Evolutionary conservation across 1,140 invertebrate genomes (phyloP).

Genomic region (Aphidius ervi): DNA sequence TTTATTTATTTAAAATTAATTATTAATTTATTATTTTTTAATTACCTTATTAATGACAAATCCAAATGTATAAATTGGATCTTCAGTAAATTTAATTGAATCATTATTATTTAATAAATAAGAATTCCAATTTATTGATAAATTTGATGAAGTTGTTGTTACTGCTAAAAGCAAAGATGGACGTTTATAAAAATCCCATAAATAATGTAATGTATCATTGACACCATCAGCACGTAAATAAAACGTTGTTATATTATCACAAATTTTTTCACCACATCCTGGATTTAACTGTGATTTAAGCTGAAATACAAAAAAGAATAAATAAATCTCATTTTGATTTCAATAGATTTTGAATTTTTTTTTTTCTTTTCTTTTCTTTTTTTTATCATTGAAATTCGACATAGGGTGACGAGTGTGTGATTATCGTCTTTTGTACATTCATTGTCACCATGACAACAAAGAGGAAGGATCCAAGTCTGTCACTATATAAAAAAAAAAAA

Average conservation of each 20-base stretch:
- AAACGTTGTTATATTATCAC: slow-evolving; percentile 43
- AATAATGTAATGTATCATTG: slow-evolving; percentile 56
- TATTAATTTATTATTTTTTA: too few species aligned
- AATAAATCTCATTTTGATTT: background rate
- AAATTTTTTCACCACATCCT: slow-evolving; percentile 35
- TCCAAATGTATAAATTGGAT: slow-evolving; percentile 54
- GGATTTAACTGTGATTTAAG: slow-evolving; percentile 39
- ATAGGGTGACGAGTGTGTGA: background rate
- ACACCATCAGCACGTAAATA: slow-evolving; percentile 53
- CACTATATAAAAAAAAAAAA: background rate
- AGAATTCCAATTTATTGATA: slow-evolving; percentile 52
- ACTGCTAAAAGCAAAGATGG: slow-evolving; percentile 55
- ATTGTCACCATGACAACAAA: slow-evolving; percentile 17
- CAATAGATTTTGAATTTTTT: background rate
- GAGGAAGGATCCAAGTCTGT: background rate
- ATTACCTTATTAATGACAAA: slow-evolving; percentile 55
- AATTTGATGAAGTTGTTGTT: slow-evolving; percentile 42
- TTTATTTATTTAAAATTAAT: too few species aligned
- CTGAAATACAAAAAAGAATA: slow-evolving; percentile 29
- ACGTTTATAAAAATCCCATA: slow-evolving; percentile 59
- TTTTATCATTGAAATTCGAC: background rate
- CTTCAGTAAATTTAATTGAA: slow-evolving; percentile 49
- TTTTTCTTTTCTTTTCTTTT: background rate
- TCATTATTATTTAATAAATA: slow-evolving; percentile 33
- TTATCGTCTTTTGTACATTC: slow-evolving; percentile 2